Evolutionary conservation across 2,113 vertebrate species (phyloP), one percentile per base, ranked within the genome.

Genomic region (Cichladusa arquata): DNA sequence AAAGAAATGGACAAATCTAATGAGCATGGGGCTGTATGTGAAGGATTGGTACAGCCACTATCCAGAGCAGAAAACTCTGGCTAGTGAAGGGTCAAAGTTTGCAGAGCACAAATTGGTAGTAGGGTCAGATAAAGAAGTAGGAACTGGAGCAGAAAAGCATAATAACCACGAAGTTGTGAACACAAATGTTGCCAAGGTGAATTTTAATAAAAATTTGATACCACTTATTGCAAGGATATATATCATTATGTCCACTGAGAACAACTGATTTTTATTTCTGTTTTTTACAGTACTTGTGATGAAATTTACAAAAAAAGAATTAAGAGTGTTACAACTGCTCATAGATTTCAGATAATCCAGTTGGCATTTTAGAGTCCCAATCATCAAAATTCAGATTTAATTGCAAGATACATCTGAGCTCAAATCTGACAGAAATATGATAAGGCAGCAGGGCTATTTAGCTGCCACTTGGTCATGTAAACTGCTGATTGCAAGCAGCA

Each of bases 201-300:
- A 90, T 80, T 97, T 97, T 97, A 97, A 96, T 97, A 81, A 44
- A 84, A 92, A 82, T 36, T 67, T 92, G 58, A 38, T 91, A 90
- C 56, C 81, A 48, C 26, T 60, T 76, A 91, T 12, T 83, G 31
- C 72, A 81, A 18, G 19, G 40, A 78, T 72, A 67, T 25, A 91
- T 78, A 91, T 44, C 50, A 54, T 69, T 61, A 58, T 8, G 11
- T 73, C 44, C 64, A 62, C 29, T 4, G 6, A 86, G 76, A 93
- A 77, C 47, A 74, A 76, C 15, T 81, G 56, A 66, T 83, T 73
- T 70, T 86, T 50, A 36, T 67, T 85, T 60, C 9, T 66, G 31
- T 61, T 85, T 91, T 87, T 66, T 4, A 11, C 47, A 72, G 47
- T 67, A 61, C 6, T 73, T 81, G 33, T 64, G 44, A 58, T 34